Evolutionary conservation across 2,888 invertebrate species (phyloP), one percentile per base, ranked within the genome.

Genomic region (Lycocerus yunnanus): DNA sequence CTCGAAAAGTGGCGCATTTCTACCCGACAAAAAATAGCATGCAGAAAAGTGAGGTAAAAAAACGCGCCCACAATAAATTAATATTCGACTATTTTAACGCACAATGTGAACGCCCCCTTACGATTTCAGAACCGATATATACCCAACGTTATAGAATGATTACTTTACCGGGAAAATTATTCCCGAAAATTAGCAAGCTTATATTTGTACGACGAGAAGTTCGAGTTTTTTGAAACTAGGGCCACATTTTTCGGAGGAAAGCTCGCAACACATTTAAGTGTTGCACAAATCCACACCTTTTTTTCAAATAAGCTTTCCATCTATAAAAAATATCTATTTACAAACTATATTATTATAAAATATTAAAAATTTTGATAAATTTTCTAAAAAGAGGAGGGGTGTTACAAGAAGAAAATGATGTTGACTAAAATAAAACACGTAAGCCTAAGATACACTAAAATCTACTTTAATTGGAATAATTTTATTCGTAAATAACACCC

Each of bases 401-500:
- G 43, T 43, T 43, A 43, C 43, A n/a, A 43, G 43, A n/a, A 43
- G 43, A 43, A 43, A 6, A 43, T 43, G n/a, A n/a, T 43, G 43
- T 43, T 43, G 43, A 43, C 43, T 43, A 69, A 69, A 69, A 67
- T 67, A 67, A 66, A 66, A 70, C 60, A 18, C 16, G 18, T 63
- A 63, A 18, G 16, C 9, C 20, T 71, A 72, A 21, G 15, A 5
- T 27, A 27, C 67, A 63, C 63, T 18, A 60, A 24, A 58, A 20
- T 66, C 59, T 15, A 16, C 3, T 15, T 68, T 43, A n/a, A 58
- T 27, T 61, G 63, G 74, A 66, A 74, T 66, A 69, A 58, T 68
- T 68, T 71, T 66, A 75, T 69, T 72, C 72, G 21, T 75, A 75
- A 75, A 75, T 43, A 69, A 72, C 43, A 75, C 72, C 72, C 75